Evolutionary conservation across 2,888 invertebrate species (phyloP), one percentile per base, ranked within the genome.

Genomic region (Drosophila macrothrix): DNA sequence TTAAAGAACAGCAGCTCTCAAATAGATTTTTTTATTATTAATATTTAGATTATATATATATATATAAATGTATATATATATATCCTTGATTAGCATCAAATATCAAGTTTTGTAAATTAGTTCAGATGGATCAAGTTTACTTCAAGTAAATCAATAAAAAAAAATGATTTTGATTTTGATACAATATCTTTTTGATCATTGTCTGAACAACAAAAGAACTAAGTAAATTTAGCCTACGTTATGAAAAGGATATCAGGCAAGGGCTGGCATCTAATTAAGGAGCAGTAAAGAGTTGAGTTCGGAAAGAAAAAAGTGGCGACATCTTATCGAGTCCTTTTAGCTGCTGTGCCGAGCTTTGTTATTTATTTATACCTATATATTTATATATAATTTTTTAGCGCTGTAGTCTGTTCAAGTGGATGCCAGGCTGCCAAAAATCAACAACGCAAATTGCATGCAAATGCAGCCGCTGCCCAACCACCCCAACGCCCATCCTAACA

Each of bases 361-460:
- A 43, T 9, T 29, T n/a, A 16, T 22, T 19, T 9, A 25, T 46
- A 9, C 4, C 4, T 9, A 46, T 43, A 43, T 14, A 22, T 22
- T 1, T 7, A 22, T 7, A 14, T 7, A 4, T 7, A 4, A 3
- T 1, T 54, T 55, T 68, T 62, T 62, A 25, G 46, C 1, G n/a
- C 46, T 56, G 33, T 7, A 52, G 43, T 41, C 43, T n/a, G 28
- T 31, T 67, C 29, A 39, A 70, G 61, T 61, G 68, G 29, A 25
- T n/a, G 29, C 49, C 29, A 35, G 60, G 46, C 41, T 50, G 46
- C 43, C 31, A 25, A 73, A 64, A 71, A 66, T 61, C 73, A 67
- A 73, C 63, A 73, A 62, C 67, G 65, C 78, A 79, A 82, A 81
- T 72, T 76, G 84, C 78, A 76, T 78, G 80, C 84, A 80, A 83